These are phyloP conservation scores for Bergia sp. DNA, from an alignment of 92 coral and sea anemone species.

Conservation along the genomic window DNA sequence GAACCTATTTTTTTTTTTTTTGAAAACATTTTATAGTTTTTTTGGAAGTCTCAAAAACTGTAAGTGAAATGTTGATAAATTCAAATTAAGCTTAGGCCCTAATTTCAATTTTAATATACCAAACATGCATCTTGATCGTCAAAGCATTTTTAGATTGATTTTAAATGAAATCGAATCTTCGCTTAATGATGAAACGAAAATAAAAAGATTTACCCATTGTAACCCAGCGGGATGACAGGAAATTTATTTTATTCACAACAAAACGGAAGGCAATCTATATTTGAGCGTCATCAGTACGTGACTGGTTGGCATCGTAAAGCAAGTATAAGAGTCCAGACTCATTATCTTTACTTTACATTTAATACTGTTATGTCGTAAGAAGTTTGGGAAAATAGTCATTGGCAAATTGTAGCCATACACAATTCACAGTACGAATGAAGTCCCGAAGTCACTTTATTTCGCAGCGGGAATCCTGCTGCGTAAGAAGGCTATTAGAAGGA, in stretches of 20 bases:
- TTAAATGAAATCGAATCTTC: not conserved
- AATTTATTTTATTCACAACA: not conserved
- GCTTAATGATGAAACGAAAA: not conserved
- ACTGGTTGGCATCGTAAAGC: not conserved
- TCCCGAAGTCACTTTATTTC: too few species aligned
- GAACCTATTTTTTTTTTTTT: not conserved
- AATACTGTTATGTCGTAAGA: not conserved
- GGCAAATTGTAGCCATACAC: not conserved
- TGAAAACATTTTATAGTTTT: not conserved
- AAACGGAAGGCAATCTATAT: not conserved
- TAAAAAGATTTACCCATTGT: not conserved
- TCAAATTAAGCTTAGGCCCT: not conserved
- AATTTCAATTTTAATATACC: not conserved
- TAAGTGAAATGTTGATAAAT: not conserved
- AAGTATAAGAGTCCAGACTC: not conserved
- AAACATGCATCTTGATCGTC: constrained; percentile 1
- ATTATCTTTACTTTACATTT: not conserved
- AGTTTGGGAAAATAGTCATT: not conserved
- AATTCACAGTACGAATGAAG: too few species aligned
- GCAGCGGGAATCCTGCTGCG: too few species aligned
- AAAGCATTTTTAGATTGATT: not conserved
- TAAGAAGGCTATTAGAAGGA: too few species aligned
- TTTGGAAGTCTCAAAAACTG: not conserved
- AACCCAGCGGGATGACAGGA: constrained; percentile 14
- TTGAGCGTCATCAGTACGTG: not conserved